Evolutionary conservation across 2,797 vertebrate genomes (phyloP).

Genomic region (Bryconaethiops microstoma): DNA sequence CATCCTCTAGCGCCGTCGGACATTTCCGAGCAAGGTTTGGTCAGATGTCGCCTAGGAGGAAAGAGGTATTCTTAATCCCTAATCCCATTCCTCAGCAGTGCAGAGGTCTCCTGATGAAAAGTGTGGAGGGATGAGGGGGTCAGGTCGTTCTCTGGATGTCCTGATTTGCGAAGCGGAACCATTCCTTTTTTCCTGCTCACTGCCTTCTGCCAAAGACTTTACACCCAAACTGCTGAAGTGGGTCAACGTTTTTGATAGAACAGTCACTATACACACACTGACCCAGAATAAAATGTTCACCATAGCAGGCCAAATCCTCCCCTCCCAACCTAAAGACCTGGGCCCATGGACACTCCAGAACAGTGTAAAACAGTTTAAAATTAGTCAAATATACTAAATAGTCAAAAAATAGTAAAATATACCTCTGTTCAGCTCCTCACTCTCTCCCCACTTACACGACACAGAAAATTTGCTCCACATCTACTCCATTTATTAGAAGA

Average conservation of each 20-base stretch:
- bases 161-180: conserved; percentile 50
- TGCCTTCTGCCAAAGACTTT: conserved; percentile 25
- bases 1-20: conserved; percentile 16
- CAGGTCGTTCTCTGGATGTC: conserved; percentile 40
- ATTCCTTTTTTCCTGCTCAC: conserved; percentile 37
- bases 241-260: conserved; percentile 47
- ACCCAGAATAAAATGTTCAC: conserved; percentile 34
- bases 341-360: too few species aligned
- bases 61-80: conserved; percentile 35
- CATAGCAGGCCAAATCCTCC: neutral
- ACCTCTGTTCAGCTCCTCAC: too few species aligned
- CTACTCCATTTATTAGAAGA: too few species aligned
- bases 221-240: conserved; percentile 45
- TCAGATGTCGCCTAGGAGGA: conserved; percentile 29
- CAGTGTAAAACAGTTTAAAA: too few species aligned
- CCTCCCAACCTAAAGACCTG: neutral
- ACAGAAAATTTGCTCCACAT: too few species aligned
- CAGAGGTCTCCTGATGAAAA: conserved; percentile 36
- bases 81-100: conserved; percentile 40
- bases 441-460: too few species aligned
- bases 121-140: conserved; percentile 15
- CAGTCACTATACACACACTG: conserved; percentile 8
- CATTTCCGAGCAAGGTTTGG: conserved; percentile 24
- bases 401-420: too few species aligned
- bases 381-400: too few species aligned